A percentile compares a stretch with the other conserved stretches of the same genome.
These are phyloP conservation scores for Drosophila fulvimacula DNA, from an alignment of 2,888 invertebrate genomes.

Conservation along the genomic window DNA sequence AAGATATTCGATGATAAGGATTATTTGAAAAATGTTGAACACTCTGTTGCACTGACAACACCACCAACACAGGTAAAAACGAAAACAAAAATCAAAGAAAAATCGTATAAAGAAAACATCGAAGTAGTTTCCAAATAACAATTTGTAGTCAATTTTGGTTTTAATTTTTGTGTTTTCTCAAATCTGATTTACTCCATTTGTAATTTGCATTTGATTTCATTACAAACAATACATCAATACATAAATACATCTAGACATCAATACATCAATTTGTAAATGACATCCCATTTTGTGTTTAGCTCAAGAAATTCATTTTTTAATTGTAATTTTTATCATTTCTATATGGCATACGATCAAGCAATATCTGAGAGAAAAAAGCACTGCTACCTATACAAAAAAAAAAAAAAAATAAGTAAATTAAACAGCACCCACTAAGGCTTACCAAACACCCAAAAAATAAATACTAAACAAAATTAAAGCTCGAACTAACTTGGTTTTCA, in stretches of 20 bases:
- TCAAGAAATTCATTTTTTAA: constrained; percentile 75
- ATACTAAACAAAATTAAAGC: constrained; percentile 11
- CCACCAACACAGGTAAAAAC: constrained; percentile 86
- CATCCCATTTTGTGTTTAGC: constrained; percentile 74
- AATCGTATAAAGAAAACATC: constrained; percentile 26
- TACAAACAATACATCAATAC: constrained; percentile 20
- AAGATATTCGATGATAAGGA: constrained; percentile 97
- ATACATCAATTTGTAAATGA: constrained; percentile 23
- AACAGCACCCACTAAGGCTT: constrained; percentile 45
- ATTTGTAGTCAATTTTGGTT: background rate
- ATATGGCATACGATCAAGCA: constrained; percentile 35
- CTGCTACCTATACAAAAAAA: constrained; percentile 50
- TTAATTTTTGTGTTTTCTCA: constrained; percentile 1
- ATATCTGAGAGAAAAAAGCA: constrained; percentile 48
- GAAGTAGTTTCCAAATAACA: constrained; percentile 23
- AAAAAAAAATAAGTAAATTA: too few species aligned
- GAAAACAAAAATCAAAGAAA: constrained; percentile 25
- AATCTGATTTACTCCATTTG: constrained; percentile 42
- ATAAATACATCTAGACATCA: background rate
- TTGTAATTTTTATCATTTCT: constrained; percentile 60
- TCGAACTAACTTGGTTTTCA: constrained; percentile 40
- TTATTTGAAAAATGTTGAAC: constrained; percentile 92
- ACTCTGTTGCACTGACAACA: constrained; percentile 86
- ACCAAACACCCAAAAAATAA: constrained; percentile 25
- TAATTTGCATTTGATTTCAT: constrained; percentile 50